Percentiles rank a stretch among this genome's conserved stretches.
Evolutionary conservation across 2,113 vertebrate genomes (phyloP).

Genomic region (Neodontobutis hainanensis): DNA sequence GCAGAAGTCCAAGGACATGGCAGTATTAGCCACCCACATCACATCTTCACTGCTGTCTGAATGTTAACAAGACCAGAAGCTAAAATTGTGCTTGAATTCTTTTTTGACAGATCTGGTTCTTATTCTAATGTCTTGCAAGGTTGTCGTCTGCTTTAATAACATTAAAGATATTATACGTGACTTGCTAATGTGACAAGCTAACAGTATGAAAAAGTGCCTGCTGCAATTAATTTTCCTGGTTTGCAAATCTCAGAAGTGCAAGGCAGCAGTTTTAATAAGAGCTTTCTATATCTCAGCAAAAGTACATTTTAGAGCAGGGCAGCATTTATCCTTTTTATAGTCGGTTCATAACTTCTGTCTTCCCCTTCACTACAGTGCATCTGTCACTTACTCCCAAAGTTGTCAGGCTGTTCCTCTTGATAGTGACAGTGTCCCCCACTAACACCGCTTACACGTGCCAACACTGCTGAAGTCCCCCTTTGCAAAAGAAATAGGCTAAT

Average conservation of each 20-base stretch:
- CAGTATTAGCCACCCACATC: neutral
- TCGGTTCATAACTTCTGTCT: slow-evolving; percentile 49
- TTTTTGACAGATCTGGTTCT: neutral
- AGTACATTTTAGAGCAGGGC: slow-evolving; percentile 13
- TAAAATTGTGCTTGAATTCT: neutral
- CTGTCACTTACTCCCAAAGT: slow-evolving; percentile 56
- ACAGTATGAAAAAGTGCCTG: slow-evolving; percentile 13
- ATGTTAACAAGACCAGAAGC: slow-evolving; percentile 6
- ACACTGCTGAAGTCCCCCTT: slow-evolving; percentile 26
- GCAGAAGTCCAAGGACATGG: slow-evolving; percentile 23
- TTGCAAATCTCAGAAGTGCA: slow-evolving; percentile 61
- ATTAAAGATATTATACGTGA: slow-evolving; percentile 5
- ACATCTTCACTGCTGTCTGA: slow-evolving; percentile 11
- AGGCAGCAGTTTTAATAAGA: slow-evolving; percentile 43
- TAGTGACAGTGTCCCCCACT: neutral
- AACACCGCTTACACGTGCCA: slow-evolving; percentile 7
- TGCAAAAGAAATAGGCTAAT: slow-evolving; percentile 76
- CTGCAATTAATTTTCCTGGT: slow-evolving; percentile 38
- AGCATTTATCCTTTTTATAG: slow-evolving; percentile 57
- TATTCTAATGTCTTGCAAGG: neutral
- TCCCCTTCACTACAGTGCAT: slow-evolving; percentile 37
- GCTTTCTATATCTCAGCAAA: slow-evolving; percentile 32
- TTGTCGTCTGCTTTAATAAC: neutral
- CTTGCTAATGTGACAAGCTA: slow-evolving; percentile 18
- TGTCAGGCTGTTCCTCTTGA: slow-evolving; percentile 42